Conservation (phyloP, 2,113 vertebrate genomes). For the Paraplagusia blochii region DNA sequence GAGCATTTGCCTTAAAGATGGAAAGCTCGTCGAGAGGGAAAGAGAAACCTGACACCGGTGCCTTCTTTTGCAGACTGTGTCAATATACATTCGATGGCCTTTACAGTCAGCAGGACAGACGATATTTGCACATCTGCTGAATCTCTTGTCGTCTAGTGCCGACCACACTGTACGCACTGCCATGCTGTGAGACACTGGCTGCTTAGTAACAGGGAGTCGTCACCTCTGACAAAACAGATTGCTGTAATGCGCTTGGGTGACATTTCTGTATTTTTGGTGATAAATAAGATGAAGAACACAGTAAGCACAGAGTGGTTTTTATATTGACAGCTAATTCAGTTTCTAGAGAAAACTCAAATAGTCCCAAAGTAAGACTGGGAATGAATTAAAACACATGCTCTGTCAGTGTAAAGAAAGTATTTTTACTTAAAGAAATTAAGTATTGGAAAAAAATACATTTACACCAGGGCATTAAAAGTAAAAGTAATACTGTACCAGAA, state of each 20-base stretch:
- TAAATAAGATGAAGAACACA: not conserved
- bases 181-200: slow-evolving; percentile 6
- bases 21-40: slow-evolving; percentile 57
- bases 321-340: slow-evolving; percentile 6
- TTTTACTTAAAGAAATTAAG: not conserved
- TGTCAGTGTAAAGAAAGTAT: not conserved
- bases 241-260: slow-evolving; percentile 7
- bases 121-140: slow-evolving; percentile 75
- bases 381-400: not conserved
- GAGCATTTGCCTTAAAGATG: slow-evolving; percentile 59
- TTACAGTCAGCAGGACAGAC: slow-evolving; percentile 65
- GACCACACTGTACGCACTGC: slow-evolving; percentile 14
- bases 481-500: slow-evolving; percentile 67
- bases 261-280: slow-evolving; percentile 11
- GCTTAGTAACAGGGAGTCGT: slow-evolving; percentile 27
- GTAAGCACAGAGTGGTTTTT: slow-evolving; percentile 4
- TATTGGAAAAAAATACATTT: not conserved
- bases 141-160: slow-evolving; percentile 55
- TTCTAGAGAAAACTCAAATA: slow-evolving; percentile 8
- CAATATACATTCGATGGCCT: slow-evolving; percentile 61
- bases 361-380: not conserved
- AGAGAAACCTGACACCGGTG: slow-evolving; percentile 53
- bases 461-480: not conserved
- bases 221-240: slow-evolving; percentile 9
- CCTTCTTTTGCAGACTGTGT: slow-evolving; percentile 64